A percentile compares a stretch with the other conserved stretches of the same genome.
Evolutionary conservation across 2,888 invertebrate genomes (phyloP).

Genomic region (Autographa gamma): DNA sequence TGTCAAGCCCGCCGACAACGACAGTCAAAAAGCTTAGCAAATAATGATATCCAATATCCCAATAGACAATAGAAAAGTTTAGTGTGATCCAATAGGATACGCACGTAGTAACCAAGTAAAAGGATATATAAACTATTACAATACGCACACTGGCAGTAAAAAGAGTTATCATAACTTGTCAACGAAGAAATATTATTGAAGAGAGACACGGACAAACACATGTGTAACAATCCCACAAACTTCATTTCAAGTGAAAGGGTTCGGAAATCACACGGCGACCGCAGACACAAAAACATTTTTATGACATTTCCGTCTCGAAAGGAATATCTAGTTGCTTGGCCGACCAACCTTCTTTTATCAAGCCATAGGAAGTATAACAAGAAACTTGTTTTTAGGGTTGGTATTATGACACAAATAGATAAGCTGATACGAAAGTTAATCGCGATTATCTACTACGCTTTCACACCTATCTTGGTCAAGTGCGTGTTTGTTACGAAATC

Average conservation of each 20-base stretch:
- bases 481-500: slow-evolving; percentile 6
- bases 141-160: background rate
- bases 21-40: slow-evolving; percentile 29
- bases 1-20: slow-evolving; percentile 25
- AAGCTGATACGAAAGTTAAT: background rate
- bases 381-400: background rate
- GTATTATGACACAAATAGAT: background rate
- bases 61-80: slow-evolving; percentile 27
- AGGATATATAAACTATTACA: background rate
- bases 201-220: background rate
- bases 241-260: background rate
- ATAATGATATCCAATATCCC: slow-evolving; percentile 22
- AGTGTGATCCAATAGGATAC: slow-evolving; percentile 1
- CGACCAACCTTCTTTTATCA: background rate
- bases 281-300: slow-evolving; percentile 3
- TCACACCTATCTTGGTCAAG: slow-evolving; percentile 4
- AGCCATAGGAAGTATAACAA: background rate
- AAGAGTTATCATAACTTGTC: background rate
- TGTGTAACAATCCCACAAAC: background rate
- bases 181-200: background rate
- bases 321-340: background rate
- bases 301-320: background rate
- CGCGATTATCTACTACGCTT: background rate
- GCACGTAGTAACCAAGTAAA: background rate
- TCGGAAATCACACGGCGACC: slow-evolving; percentile 1